Evolutionary conservation across 2,113 vertebrate genomes (phyloP), one percentile per base, ranked within the genome.

Genomic region (Gobio gobio): DNA sequence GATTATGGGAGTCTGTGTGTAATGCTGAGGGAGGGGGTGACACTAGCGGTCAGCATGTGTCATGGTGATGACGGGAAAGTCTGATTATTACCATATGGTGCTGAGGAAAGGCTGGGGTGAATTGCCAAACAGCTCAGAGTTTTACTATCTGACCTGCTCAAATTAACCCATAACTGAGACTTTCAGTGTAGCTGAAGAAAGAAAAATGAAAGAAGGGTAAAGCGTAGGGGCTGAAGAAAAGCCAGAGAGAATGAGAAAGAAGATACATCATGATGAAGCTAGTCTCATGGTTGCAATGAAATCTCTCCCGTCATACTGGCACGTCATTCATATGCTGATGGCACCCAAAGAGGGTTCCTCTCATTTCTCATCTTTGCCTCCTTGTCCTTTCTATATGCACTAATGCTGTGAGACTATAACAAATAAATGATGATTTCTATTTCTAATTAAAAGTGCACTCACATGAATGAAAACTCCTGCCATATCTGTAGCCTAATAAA

Each of bases 21-120:
- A 70, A 70, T 61, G 51, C 47, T 40, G 70, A 63, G 49, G 18
- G 56, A 58, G 45, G 16, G 16, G 59, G 20, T 64, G 87, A 80
- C 43, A 86, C 87, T 83, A 82, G 87, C 47, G 29, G 79, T 89
- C 64, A 88, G 90, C 89, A 84, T 91, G 89, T 93, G 89, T 93
- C 90, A 92, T 81, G 85, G 61, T 36, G 86, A 83, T 90, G 90
- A 86, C 24, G 14, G 13, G 26, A 2, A 58, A 64, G 36, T 14
- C 22, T 63, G 56, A 79, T 79, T 79, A 79, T 45, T 63, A 79
- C 77, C 77, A 79, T 79, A 45, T 61, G 77, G 56, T 61, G 36
- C 77, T 56, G 49, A 56, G 4, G 9, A 54, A 77, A 33, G 7
- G 20, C 54, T 59, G 29, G 18, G 33, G 20, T 24, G 20, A 24